Evolutionary conservation across 2,797 vertebrate genomes (phyloP), one percentile per base, ranked within the genome.

Genomic region (Tapera naevia): DNA sequence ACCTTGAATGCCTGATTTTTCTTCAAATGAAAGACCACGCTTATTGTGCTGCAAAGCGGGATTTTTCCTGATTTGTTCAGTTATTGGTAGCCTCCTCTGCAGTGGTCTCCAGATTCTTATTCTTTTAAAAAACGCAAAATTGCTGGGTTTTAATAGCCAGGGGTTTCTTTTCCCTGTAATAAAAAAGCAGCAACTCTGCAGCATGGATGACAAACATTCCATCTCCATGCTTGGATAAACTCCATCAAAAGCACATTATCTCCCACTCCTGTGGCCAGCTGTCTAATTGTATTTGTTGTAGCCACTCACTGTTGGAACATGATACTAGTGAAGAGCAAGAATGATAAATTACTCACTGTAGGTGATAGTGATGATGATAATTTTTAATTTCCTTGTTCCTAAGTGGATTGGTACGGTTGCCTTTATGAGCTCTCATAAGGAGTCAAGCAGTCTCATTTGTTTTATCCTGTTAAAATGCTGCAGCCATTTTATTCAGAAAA

Each of bases 221-320:
- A 94, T 98, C 98, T 99, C 98, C 98, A 99, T 98, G 99, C 98
- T 98, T 99, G 98, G 98, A 98, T 99, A 98, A 99, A 99, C 98
- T 98, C 99, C 98, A 99, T 99, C 99, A 99, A 99, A 99, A 99
- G 98, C 98, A 97, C 98, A 99, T 99, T 99, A 99, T 98, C 98
- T 97, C 97, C 98, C 95, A 96, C 97, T 98, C 94, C 97, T 98
- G 97, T 97, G 97, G 97, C 97, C 98, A 98, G 97, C 97, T 97
- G 98, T 98, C 98, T 99, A 99, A 99, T 99, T 99, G 98, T 99
- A 98, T 99, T 99, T 98, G 98, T 98, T 98, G 96, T 96, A 98
- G 97, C 98, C 98, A 98, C 98, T 98, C 98, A 97, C 98, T 98
- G 98, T 96, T 98, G 98, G 97, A 98, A 99, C 98, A 98, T 94